These are phyloP conservation scores for Ophion ventricosus DNA, from an alignment of 2,888 invertebrate species.

Conservation along the genomic window DNA sequence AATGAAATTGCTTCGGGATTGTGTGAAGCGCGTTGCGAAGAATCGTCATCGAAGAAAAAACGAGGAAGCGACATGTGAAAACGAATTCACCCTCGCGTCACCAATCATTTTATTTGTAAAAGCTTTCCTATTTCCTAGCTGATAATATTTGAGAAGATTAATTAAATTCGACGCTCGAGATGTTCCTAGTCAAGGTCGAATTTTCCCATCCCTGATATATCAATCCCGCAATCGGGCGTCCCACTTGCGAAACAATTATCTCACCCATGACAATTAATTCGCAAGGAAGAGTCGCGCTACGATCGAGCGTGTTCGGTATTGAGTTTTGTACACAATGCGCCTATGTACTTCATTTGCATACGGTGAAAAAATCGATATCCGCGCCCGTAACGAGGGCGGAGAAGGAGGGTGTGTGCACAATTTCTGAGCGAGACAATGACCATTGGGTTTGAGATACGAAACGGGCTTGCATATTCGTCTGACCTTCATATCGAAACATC, in stretches of 20 bases:
- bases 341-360: constrained; percentile 15
- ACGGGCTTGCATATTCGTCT: background rate
- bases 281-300: background rate
- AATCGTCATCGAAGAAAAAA: no score
- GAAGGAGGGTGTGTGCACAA: constrained; percentile 43
- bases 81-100: no score
- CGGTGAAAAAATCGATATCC: constrained; percentile 56
- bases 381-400: constrained; percentile 6
- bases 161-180: no score
- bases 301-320: constrained; percentile 7
- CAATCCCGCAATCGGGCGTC: no score
- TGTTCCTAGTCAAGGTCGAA: no score
- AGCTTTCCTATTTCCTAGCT: no score
- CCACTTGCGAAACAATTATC: background rate
- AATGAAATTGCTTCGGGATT: no score
- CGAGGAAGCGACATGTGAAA: no score
- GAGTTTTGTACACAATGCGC: constrained; percentile 19
- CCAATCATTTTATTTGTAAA: no score
- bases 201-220: background rate
- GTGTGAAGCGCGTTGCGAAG: no score
- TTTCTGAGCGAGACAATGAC: constrained; percentile 55
- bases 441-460: constrained; percentile 15
- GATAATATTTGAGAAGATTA: no score
- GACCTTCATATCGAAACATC: constrained; percentile 54
- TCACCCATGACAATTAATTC: background rate